Conservation (phyloP, 2,113 vertebrate genomes). For the Phrynocephalus versicolor region DNA sequence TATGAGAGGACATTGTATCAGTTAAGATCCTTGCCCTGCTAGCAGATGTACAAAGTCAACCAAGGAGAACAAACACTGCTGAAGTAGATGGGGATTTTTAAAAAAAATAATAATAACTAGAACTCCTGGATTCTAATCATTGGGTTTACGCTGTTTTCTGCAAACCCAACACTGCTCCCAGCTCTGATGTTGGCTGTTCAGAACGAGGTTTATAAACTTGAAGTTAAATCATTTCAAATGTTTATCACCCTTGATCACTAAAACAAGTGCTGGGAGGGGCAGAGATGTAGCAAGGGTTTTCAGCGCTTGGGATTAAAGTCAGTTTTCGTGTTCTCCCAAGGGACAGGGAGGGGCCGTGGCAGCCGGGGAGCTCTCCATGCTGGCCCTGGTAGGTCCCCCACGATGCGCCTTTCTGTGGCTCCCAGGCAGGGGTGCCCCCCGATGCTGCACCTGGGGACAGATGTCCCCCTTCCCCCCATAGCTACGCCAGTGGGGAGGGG, state of each 20-base stretch:
- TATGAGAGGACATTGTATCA: background rate
- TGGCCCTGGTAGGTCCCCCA: too few species aligned
- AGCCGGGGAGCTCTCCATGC: too few species aligned
- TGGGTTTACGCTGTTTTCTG: background rate
- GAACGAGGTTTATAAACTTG: background rate
- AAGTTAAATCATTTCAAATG: background rate
- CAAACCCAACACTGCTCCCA: background rate
- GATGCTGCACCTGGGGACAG: too few species aligned
- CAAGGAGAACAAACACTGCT: background rate
- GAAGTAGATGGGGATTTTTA: background rate
- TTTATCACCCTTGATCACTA: background rate
- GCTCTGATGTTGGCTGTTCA: background rate
- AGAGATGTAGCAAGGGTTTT: too few species aligned
- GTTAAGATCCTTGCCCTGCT: background rate
- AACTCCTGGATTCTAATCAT: background rate
- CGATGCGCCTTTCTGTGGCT: too few species aligned
- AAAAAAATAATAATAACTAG: background rate
- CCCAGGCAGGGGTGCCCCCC: too few species aligned
- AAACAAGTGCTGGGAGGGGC: too few species aligned
- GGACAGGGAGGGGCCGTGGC: too few species aligned
- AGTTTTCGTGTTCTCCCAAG: too few species aligned
- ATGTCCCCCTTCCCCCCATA: too few species aligned
- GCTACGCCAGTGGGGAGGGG: too few species aligned
- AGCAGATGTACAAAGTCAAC: background rate
- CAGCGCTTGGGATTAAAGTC: too few species aligned